Conservation (phyloP, 2,888 invertebrate species). For the Maniola hyperantus region DNA sequence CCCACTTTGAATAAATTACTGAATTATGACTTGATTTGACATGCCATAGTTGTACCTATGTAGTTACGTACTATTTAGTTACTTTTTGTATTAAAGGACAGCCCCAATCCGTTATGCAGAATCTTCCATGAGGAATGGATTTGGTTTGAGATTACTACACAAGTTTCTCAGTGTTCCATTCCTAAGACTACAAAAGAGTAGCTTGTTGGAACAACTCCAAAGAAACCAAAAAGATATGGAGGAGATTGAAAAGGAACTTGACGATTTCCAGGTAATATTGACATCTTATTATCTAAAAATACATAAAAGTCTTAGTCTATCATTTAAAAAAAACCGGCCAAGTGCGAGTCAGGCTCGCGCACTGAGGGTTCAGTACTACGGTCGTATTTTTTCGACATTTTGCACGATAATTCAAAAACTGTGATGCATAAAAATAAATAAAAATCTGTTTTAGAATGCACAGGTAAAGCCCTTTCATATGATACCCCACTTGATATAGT, state of each 20-base stretch:
- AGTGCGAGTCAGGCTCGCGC: too few species aligned
- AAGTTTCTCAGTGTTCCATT: conserved; percentile 98
- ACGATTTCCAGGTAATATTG: conserved; percentile 85
- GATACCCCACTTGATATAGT: too few species aligned
- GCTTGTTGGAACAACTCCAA: conserved; percentile 91
- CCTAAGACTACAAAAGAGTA: conserved; percentile 93
- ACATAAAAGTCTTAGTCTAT: too few species aligned
- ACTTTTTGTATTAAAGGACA: conserved; percentile 57
- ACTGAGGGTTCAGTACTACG: too few species aligned
- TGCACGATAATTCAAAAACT: too few species aligned
- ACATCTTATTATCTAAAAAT: too few species aligned
- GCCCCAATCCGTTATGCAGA: conserved; percentile 93
- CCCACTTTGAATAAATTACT: too few species aligned
- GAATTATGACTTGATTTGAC: neutral
- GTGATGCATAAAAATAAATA: too few species aligned
- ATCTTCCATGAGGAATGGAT: conserved; percentile 97
- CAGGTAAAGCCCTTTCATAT: too few species aligned
- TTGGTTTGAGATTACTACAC: conserved; percentile 95
- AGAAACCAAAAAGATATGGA: conserved; percentile 92
- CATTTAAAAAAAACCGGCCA: too few species aligned
- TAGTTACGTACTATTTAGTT: neutral
- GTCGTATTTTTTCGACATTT: too few species aligned
- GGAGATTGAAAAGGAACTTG: conserved; percentile 88
- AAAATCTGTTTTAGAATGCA: too few species aligned
- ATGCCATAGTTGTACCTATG: neutral